A percentile compares a stretch with the other conserved stretches of the same genome.
Conservation (phyloP, 2,113 vertebrate genomes). For the Eudyptes chrysolophus region DNA sequence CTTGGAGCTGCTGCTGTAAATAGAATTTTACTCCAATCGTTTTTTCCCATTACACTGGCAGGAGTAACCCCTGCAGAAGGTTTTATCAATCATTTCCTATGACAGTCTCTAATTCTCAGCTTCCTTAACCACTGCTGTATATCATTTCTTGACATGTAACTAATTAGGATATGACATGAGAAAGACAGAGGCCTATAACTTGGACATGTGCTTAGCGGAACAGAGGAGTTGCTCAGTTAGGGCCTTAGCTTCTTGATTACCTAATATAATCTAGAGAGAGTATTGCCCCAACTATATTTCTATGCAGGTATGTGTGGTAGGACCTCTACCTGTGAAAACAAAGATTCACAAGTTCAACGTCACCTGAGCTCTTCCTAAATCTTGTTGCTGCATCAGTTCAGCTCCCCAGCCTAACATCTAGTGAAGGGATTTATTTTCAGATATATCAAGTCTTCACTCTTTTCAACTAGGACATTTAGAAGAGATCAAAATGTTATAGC, state of each 20-base stretch:
- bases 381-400: neutral
- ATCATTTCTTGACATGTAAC: slow-evolving; percentile 10
- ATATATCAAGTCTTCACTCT: neutral
- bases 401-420: neutral
- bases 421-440: neutral
- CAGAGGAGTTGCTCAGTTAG: neutral
- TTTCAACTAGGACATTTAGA: neutral
- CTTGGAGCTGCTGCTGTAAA: neutral
- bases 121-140: neutral
- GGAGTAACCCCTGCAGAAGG: neutral
- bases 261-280: neutral
- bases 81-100: slow-evolving; percentile 14
- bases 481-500: neutral
- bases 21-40: neutral
- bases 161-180: neutral
- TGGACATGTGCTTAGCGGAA: neutral
- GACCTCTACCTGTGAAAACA: neutral
- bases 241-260: neutral
- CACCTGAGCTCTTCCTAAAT: neutral
- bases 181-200: neutral
- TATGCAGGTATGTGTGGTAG: neutral
- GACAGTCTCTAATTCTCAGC: neutral
- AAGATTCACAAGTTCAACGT: neutral
- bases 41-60: neutral
- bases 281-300: neutral